A percentile compares a stretch with the other conserved stretches of the same genome.
These are phyloP conservation scores for Xyrichtys novacula DNA, from an alignment of 2,797 vertebrate species.

Conservation along the genomic window DNA sequence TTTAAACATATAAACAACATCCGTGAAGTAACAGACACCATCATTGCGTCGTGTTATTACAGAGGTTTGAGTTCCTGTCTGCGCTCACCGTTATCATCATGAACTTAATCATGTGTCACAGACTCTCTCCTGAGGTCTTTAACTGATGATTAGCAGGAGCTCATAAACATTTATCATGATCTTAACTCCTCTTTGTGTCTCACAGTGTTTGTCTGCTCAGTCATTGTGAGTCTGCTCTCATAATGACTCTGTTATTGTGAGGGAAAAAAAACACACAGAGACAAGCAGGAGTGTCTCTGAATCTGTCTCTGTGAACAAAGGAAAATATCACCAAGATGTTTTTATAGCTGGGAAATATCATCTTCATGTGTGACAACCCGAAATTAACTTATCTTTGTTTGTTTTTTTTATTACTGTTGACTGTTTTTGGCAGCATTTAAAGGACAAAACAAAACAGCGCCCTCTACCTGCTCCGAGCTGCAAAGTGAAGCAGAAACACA, in stretches of 20 bases:
- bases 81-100: not conserved
- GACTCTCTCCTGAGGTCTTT: conserved; percentile 2
- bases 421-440: too few species aligned
- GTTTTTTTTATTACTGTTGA: too few species aligned
- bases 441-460: too few species aligned
- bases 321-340: not conserved
- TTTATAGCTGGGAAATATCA: not conserved
- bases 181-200: not conserved
- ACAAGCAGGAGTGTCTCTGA: not conserved
- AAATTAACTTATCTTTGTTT: too few species aligned
- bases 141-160: conserved; percentile 1
- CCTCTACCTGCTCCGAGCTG: not conserved
- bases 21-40: too few species aligned
- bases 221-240: not conserved
- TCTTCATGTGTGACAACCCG: not conserved
- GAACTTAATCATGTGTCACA: not conserved
- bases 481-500: too few species aligned
- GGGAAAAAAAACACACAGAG: not conserved
- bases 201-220: conserved; percentile 1
- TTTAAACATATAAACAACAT: too few species aligned
- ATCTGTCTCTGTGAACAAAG: not conserved
- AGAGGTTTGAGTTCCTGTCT: too few species aligned
- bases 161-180: conserved; percentile 24
- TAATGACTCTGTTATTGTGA: not conserved
- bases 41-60: too few species aligned